Percentiles rank a stretch among this genome's conserved stretches.
Conservation (phyloP, 2,113 vertebrate genomes). For the Clinocottus analis region DNA sequence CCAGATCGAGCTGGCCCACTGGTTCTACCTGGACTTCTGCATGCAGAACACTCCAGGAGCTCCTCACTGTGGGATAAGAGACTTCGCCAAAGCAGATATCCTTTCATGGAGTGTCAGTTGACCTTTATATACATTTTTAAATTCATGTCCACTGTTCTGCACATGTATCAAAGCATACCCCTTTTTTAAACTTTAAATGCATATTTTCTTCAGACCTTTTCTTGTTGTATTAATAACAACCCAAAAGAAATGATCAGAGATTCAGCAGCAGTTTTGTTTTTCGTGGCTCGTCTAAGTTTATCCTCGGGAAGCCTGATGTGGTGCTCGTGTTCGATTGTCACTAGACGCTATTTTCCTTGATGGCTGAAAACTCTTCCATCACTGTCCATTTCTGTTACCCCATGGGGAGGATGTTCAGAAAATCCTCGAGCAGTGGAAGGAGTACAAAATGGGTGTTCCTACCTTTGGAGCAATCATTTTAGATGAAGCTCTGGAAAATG, state of each 20-base stretch:
- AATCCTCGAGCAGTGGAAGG: conserved; percentile 97
- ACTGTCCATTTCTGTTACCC: conserved; percentile 97
- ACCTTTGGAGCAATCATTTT: conserved; percentile 99
- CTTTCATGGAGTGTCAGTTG: conserved; percentile 71
- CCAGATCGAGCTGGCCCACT: conserved; percentile 99
- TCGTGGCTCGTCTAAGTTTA: background rate
- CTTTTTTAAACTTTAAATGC: background rate
- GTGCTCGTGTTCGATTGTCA: background rate
- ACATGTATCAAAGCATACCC: background rate
- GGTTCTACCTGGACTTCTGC: conserved; percentile 99
- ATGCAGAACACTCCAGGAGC: conserved; percentile 96
- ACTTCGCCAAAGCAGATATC: conserved; percentile 99
- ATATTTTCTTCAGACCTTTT: background rate
- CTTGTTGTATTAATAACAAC: background rate
- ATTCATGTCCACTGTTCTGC: background rate
- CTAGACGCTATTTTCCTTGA: conserved; percentile 81
- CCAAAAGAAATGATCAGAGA: background rate
- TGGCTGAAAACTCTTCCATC: conserved; percentile 89
- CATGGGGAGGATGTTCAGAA: conserved; percentile 97
- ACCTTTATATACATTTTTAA: background rate
- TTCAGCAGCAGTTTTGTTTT: background rate
- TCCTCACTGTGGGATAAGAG: conserved; percentile 98
- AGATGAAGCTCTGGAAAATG: conserved; percentile 94
- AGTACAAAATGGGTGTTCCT: conserved; percentile 99
- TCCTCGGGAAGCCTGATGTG: background rate